A percentile compares a stretch with the other conserved stretches of the same genome.
These are phyloP conservation scores for Spheniscus humboldti DNA, from an alignment of 2,797 vertebrate species.

Conservation along the genomic window DNA sequence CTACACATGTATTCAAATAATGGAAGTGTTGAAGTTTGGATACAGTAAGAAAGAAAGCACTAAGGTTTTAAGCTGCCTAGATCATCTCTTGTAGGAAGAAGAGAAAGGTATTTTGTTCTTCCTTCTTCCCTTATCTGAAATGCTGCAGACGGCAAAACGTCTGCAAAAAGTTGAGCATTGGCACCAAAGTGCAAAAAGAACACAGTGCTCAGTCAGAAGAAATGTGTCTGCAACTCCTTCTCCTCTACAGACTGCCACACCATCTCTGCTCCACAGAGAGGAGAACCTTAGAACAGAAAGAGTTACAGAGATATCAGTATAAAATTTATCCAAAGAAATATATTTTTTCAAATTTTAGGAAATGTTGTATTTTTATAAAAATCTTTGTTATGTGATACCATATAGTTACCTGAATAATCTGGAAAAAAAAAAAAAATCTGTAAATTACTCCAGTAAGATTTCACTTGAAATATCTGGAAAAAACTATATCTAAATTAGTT, in stretches of 20 bases:
- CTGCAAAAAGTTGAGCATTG: constrained; percentile 50
- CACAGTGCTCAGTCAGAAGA: constrained; percentile 67
- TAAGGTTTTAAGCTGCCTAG: constrained; percentile 79
- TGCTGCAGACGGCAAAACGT: constrained; percentile 44
- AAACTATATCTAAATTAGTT: constrained; percentile 67
- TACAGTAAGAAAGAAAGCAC: constrained; percentile 73
- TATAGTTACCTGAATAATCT: constrained; percentile 66
- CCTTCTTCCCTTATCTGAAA: constrained; percentile 67
- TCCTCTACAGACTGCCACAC: constrained; percentile 44
- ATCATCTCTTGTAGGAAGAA: constrained; percentile 65
- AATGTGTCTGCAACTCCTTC: constrained; percentile 51
- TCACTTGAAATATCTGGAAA: constrained; percentile 58
- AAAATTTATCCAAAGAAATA: constrained; percentile 65
- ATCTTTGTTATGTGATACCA: constrained; percentile 58
- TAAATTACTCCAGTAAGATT: constrained; percentile 63
- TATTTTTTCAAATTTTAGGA: constrained; percentile 71
- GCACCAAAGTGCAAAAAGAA: constrained; percentile 58
- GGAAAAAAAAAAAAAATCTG: constrained; percentile 37
- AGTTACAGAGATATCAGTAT: constrained; percentile 63
- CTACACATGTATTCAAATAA: constrained; percentile 64
- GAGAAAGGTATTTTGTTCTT: constrained; percentile 12
- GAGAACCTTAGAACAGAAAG: constrained; percentile 61
- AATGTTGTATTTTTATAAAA: constrained; percentile 69
- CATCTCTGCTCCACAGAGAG: constrained; percentile 48
- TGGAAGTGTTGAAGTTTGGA: constrained; percentile 58